phyloP scores from a whole-genome alignment of 2,888 invertebrate species.

The Drosophila ustulata region DNA sequence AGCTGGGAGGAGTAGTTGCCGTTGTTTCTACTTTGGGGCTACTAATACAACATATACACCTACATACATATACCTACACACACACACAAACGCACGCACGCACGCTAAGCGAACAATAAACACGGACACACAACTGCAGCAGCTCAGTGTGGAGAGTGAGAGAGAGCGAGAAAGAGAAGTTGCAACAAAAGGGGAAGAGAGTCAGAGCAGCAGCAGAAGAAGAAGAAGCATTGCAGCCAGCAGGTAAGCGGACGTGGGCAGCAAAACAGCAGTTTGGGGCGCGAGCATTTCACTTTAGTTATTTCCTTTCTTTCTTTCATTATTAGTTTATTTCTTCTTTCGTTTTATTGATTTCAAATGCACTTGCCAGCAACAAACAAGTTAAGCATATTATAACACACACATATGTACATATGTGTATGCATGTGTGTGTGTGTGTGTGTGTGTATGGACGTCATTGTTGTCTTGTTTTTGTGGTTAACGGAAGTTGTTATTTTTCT shows the following conservation, averaged over 20 bases:
- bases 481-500: constrained; percentile 37
- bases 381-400: constrained; percentile 47
- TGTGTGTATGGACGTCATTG: constrained; percentile 24
- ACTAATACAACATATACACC: constrained; percentile 18
- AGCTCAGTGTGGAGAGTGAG: constrained; percentile 46
- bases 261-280: constrained; percentile 37
- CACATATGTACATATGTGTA: constrained; percentile 9
- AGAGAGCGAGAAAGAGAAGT: constrained; percentile 24
- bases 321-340: constrained; percentile 33
- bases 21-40: constrained; percentile 47
- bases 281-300: constrained; percentile 59
- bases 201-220: constrained; percentile 29
- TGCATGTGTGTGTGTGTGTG: constrained; percentile 10
- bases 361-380: constrained; percentile 46
- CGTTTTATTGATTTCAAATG: constrained; percentile 47
- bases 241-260: constrained; percentile 65
- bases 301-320: constrained; percentile 40
- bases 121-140: constrained; percentile 53
- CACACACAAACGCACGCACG: constrained; percentile 12
- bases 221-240: constrained; percentile 51
- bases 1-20: constrained; percentile 69
- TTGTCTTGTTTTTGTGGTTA: constrained; percentile 20
- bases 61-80: constrained; percentile 17
- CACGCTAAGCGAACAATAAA: constrained; percentile 29
- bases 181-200: constrained; percentile 19